These are phyloP conservation scores for Chanos chanos DNA, from an alignment of 2,797 vertebrate genomes.

Conservation along the genomic window DNA sequence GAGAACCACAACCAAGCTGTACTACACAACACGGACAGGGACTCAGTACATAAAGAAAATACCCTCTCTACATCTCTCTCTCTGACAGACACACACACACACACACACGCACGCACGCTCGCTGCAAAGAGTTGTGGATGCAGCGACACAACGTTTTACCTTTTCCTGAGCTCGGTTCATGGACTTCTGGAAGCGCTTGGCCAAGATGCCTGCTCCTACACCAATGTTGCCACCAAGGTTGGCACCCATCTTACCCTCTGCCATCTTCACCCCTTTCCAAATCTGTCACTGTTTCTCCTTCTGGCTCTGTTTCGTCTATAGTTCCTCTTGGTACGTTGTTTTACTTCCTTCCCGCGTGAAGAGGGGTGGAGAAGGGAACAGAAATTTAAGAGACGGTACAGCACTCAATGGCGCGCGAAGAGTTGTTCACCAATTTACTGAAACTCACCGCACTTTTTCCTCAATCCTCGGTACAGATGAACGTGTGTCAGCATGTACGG, in stretches of 20 bases:
- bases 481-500: no score
- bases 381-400: not conserved
- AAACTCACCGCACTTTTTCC: no score
- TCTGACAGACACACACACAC: not conserved
- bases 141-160: constrained; percentile 61
- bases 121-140: not conserved
- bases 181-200: constrained; percentile 88
- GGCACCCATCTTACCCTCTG: constrained; percentile 75
- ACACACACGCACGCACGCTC: not conserved
- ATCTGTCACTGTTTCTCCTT: not conserved
- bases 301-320: not conserved
- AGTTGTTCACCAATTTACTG: no score
- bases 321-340: constrained; percentile 1
- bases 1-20: no score
- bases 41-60: no score
- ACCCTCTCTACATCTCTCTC: no score
- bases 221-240: constrained; percentile 65
- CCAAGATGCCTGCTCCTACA: constrained; percentile 83
- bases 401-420: no score
- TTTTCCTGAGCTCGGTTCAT: constrained; percentile 91
- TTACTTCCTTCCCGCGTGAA: no score
- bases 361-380: not conserved
- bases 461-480: no score
- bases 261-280: constrained; percentile 66
- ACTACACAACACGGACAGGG: no score